phyloP scores from a whole-genome alignment of 2,113 vertebrate genomes.

The Diadophis punctatus region DNA sequence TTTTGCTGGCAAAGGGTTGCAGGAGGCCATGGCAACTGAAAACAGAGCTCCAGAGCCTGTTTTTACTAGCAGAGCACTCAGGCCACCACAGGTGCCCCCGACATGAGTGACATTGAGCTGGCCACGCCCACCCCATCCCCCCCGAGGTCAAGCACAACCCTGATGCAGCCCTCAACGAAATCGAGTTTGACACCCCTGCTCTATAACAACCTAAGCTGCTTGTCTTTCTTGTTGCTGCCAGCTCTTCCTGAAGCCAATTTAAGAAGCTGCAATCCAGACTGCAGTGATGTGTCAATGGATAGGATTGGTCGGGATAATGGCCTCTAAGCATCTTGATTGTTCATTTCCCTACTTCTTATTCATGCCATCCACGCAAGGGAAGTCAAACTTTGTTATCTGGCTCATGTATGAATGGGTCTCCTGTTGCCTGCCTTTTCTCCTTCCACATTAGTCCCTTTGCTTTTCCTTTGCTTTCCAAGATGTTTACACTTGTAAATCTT shows the following conservation, averaged over 20 bases:
- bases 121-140: no score
- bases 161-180: no score
- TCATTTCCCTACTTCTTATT: neutral
- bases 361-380: neutral
- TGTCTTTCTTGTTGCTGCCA: neutral
- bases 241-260: neutral
- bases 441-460: neutral
- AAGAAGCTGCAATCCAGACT: neutral
- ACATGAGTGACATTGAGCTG: no score
- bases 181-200: neutral
- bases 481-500: neutral
- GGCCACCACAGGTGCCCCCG: no score
- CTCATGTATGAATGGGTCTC: neutral
- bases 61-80: no score
- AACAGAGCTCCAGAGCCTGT: no score
- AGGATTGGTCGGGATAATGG: neutral
- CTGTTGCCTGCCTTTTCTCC: no score
- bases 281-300: neutral
- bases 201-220: no score
- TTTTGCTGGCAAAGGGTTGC: no score
- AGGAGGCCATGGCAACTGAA: no score
- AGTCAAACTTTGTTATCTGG: neutral
- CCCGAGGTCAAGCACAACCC: no score
- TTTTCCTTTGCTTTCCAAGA: neutral
- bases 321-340: neutral